Evolutionary conservation across 2,888 invertebrate species (phyloP).

Genomic region (Hemistola chrysoprasaria): DNA sequence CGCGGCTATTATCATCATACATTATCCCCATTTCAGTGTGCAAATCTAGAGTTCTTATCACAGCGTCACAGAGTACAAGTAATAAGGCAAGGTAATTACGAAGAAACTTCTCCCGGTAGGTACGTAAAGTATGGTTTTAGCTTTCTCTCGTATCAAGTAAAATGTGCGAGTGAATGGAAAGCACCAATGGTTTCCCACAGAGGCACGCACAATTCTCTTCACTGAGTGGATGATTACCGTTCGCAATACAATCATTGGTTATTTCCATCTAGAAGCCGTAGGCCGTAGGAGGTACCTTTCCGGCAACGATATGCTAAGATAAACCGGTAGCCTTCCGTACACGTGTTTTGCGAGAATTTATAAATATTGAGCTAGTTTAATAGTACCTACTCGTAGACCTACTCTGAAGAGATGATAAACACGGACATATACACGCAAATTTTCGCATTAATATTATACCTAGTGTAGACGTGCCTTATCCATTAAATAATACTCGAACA

Average conservation of each 20-base stretch:
- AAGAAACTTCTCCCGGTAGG: constrained; percentile 7
- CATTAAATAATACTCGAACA: too few species aligned
- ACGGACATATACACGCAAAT: too few species aligned
- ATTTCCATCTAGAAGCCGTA: too few species aligned
- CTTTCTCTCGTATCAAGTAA: constrained; percentile 10
- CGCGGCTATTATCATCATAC: too few species aligned
- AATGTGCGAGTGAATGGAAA: constrained; percentile 13
- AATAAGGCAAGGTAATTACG: constrained; percentile 11
- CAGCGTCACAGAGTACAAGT: not conserved
- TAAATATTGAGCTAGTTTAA: too few species aligned
- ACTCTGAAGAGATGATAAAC: too few species aligned
- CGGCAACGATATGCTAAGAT: constrained; percentile 12
- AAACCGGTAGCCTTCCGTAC: constrained; percentile 7
- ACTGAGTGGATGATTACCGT: constrained; percentile 9
- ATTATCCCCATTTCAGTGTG: constrained; percentile 1
- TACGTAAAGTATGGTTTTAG: constrained; percentile 6
- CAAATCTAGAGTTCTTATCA: too few species aligned
- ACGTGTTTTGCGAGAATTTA: too few species aligned
- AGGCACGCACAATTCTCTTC: not conserved
- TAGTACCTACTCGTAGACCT: too few species aligned
- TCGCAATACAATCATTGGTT: constrained; percentile 12
- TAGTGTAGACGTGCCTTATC: too few species aligned
- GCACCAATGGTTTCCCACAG: constrained; percentile 13
- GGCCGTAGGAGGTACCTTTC: too few species aligned
- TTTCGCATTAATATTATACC: too few species aligned